A percentile compares a stretch with the other conserved stretches of the same genome.
Evolutionary conservation across 1,140 invertebrate species (phyloP).

Genomic region (Psilanteris sp.): DNA sequence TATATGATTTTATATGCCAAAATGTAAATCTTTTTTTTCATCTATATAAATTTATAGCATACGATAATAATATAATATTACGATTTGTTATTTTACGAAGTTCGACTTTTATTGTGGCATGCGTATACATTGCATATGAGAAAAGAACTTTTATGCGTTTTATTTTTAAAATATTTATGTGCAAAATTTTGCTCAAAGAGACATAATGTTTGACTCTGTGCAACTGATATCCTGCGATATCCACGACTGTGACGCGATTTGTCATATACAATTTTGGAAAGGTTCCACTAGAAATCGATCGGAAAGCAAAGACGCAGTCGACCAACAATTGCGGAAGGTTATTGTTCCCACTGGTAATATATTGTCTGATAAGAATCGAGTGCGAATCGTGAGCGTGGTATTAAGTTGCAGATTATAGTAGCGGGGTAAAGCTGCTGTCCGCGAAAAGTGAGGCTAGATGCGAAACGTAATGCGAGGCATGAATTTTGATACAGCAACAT

Average conservation of each 20-base stretch:
- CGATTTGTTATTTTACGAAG: too few species aligned
- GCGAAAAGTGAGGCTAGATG: constrained; percentile 60
- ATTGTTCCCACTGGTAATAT: constrained; percentile 64
- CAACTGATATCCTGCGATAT: too few species aligned
- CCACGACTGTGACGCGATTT: constrained; percentile 32
- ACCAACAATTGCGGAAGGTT: constrained; percentile 58
- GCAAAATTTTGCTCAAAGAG: too few species aligned
- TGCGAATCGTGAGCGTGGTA: constrained; percentile 62
- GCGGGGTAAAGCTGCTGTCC: constrained; percentile 46
- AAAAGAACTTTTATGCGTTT: too few species aligned
- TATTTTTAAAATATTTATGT: too few species aligned
- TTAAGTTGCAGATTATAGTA: constrained; percentile 65
- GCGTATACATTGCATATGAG: too few species aligned
- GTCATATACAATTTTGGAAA: constrained; percentile 30
- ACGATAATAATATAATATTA: too few species aligned
- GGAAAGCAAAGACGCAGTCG: constrained; percentile 36
- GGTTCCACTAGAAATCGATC: constrained; percentile 44
- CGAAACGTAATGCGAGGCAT: constrained; percentile 52
- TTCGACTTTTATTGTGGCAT: too few species aligned
- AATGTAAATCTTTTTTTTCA: too few species aligned
- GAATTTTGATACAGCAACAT: constrained; percentile 53
- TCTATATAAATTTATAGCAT: too few species aligned
- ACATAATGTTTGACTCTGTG: too few species aligned
- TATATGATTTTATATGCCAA: too few species aligned
- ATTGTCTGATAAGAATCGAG: constrained; percentile 65